Percentiles rank a stretch among this genome's conserved stretches.
phyloP scores from a whole-genome alignment of 64 coral and sea anemone genomes.

The Montipora cactus region DNA sequence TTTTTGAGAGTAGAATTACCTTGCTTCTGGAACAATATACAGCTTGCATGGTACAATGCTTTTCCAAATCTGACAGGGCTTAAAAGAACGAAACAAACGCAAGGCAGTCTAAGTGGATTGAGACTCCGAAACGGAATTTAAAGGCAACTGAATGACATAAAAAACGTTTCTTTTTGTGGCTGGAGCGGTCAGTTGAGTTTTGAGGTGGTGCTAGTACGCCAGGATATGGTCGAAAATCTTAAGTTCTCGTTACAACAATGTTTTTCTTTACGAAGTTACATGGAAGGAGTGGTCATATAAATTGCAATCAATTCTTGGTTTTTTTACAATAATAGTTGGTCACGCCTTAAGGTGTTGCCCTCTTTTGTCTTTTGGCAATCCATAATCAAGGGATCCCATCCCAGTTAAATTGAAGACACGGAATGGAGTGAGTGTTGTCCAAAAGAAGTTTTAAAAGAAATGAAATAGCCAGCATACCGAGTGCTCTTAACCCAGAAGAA shows the following conservation, averaged over 20 bases:
- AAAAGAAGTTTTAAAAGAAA: background rate
- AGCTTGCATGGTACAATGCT: background rate
- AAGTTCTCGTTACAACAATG: background rate
- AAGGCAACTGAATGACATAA: background rate
- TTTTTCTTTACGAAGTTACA: background rate
- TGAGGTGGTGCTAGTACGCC: background rate
- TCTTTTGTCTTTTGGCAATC: background rate
- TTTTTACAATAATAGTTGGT: background rate
- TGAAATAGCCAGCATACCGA: background rate
- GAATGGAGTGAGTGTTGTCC: too few relatives aligned
- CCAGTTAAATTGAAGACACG: too few relatives aligned
- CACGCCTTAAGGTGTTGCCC: background rate
- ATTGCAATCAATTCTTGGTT: background rate
- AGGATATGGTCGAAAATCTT: background rate
- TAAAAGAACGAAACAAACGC: background rate
- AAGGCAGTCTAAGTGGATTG: background rate
- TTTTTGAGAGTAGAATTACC: conserved; percentile 44
- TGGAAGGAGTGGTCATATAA: background rate
- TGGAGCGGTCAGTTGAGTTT: background rate
- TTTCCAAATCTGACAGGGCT: conserved; percentile 25
- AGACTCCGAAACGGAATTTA: background rate
- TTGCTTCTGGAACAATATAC: background rate
- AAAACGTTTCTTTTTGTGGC: background rate
- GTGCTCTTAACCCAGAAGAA: too few relatives aligned
- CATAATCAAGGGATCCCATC: too few relatives aligned